Evolutionary conservation across 1,140 invertebrate genomes (phyloP).

Genomic region (Macrobrachium nipponense): DNA sequence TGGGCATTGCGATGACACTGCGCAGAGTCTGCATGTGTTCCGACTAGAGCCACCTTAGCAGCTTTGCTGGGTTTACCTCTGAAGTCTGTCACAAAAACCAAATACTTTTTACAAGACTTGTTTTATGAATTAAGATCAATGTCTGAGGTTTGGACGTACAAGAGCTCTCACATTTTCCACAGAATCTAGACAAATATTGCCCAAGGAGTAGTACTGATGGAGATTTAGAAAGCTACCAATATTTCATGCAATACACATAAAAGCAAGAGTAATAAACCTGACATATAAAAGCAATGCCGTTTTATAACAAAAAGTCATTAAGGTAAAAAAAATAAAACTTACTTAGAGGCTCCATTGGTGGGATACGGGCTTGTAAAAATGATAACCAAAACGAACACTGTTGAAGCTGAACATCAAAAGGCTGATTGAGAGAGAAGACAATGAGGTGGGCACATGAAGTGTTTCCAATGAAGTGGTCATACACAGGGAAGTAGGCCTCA

Average conservation of each 20-base stretch:
- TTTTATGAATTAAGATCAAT: too few species aligned
- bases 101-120: too few species aligned
- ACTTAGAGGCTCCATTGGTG: conserved; percentile 78
- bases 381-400: conserved; percentile 85
- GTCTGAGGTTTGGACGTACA: too few species aligned
- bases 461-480: conserved; percentile 83
- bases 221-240: too few species aligned
- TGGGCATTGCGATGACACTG: conserved; percentile 71
- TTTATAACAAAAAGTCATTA: background rate
- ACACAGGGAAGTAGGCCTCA: conserved; percentile 82
- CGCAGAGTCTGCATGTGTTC: conserved; percentile 76
- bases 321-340: conserved; percentile 59
- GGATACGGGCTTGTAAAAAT: conserved; percentile 81
- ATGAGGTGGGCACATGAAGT: conserved; percentile 78
- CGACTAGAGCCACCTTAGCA: conserved; percentile 75
- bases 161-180: too few species aligned
- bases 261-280: background rate
- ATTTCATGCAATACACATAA: too few species aligned
- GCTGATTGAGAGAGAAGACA: conserved; percentile 81
- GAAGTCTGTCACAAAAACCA: conserved; percentile 68
- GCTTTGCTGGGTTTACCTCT: conserved; percentile 72
- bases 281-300: background rate
- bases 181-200: too few species aligned
- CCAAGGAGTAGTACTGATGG: too few species aligned
- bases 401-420: conserved; percentile 78